Evolutionary conservation across 2,888 invertebrate species (phyloP).

Genomic region (Nezara viridula): DNA sequence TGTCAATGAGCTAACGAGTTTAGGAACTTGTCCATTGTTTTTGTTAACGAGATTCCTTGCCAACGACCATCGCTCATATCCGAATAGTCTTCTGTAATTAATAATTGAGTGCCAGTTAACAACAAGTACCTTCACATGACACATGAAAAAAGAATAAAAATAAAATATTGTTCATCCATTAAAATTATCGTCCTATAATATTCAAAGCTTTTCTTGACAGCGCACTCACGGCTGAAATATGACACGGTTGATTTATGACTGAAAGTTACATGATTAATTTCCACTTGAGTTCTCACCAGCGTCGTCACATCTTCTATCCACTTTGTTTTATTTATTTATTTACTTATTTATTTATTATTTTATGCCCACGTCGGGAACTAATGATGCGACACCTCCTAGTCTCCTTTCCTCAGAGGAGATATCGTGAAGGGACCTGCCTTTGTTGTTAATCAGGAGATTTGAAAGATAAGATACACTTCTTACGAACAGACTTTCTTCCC

Average conservation of each 20-base stretch:
- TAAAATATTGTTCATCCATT: background rate
- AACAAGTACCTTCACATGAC: no score
- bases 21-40: no score
- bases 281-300: background rate
- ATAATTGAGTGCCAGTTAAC: no score
- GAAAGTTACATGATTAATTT: slow-evolving; percentile 24
- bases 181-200: background rate
- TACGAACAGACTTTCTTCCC: slow-evolving; percentile 31
- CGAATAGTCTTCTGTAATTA: no score
- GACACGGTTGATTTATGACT: background rate
- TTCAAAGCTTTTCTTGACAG: slow-evolving; percentile 4
- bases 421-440: background rate
- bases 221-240: background rate
- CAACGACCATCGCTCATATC: no score
- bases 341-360: no score
- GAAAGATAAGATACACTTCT: background rate
- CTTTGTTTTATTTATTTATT: background rate
- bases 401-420: background rate
- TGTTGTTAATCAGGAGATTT: background rate
- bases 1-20: no score
- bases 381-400: background rate
- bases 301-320: background rate
- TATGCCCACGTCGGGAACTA: background rate
- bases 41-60: no score
- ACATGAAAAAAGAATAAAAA: background rate